Base-by-base conservation (phyloP, 2,797 vertebrate species). In the Dicrostonyx torquatus region DNA sequence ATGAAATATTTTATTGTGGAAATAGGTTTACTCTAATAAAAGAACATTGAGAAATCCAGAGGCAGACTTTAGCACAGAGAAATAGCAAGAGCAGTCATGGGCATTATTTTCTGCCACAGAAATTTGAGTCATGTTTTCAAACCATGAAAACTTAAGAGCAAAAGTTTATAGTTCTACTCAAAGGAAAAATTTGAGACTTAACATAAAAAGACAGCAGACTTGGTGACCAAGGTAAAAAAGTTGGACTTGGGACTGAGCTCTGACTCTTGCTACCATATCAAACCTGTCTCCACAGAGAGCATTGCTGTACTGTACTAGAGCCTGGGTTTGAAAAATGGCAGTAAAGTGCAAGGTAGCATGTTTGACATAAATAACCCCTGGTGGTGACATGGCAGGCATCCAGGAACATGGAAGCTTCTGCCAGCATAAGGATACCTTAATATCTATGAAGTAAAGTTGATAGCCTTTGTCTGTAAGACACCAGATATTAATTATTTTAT, bases 401-500 rank as follows among this genome's bases (percentile, higher is more conserved):
- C 64, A 50, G 72, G 37, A 50, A 77, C 12, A n/a, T 11, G 4
- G 6, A 66, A 9, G 31, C 45, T 94, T 77, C 55, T 73, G 48
- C 68, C 48, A 82, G 72, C 22, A 20, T 45, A 62, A 73, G 14
- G 58, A 5, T 62, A 17, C 40, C 40, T 43, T 64, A 66, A 40
- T 66, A 77, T 72, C 95, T 68, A 80, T 68, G 58, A 88, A 55
- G 22, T 79, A 58, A 12, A 5, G 34, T 48, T 78, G 53, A 58
- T 50, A 87, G 40, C n/a, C 22, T 62, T 86, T 48, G 48, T 17
- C 26, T 70, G 22, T 37, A 43, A 68, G 55, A 90, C 5, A 88
- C 26, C n/a, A 90, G 58, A 75, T 29, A 64, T 50, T n/a, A 94
- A 79, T 58, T 72, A n/a, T 45, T 84, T 94, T 79, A 45, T 17